Evolutionary conservation across 2,113 vertebrate genomes (phyloP).

Genomic region (Epinephelus lanceolatus): DNA sequence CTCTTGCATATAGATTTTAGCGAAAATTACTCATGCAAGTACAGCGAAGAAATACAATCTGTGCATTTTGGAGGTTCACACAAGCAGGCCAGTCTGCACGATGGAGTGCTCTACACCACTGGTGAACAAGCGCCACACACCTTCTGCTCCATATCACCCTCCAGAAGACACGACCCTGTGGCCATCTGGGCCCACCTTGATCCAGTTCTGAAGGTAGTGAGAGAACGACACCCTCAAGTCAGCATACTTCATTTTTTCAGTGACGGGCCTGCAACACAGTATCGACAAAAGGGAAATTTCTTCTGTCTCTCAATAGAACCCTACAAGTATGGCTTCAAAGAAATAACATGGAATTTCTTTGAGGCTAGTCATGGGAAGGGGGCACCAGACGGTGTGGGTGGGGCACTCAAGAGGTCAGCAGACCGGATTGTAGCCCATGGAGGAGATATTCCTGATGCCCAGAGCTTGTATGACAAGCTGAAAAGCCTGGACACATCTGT

Average conservation of each 20-base stretch:
- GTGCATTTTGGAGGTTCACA: slow-evolving; percentile 52
- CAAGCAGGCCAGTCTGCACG: slow-evolving; percentile 45
- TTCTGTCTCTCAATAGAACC: slow-evolving; percentile 42
- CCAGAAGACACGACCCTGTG: slow-evolving; percentile 29
- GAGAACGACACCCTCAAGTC: slow-evolving; percentile 7
- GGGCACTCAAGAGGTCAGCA: slow-evolving; percentile 23
- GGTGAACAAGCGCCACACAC: slow-evolving; percentile 19
- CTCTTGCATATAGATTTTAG: slow-evolving; percentile 13
- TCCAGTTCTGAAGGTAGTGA: slow-evolving; percentile 19
- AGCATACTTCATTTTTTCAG: slow-evolving; percentile 22
- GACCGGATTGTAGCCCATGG: not conserved
- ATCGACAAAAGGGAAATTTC: slow-evolving; percentile 29
- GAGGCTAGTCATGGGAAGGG: slow-evolving; percentile 11
- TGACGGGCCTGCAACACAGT: slow-evolving; percentile 15
- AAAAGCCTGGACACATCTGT: too few relatives aligned
- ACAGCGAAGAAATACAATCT: slow-evolving; percentile 33
- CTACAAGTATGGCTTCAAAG: slow-evolving; percentile 47
- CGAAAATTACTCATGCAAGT: slow-evolving; percentile 27
- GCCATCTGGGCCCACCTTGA: slow-evolving; percentile 60
- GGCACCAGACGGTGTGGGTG: slow-evolving; percentile 21
- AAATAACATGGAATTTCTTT: slow-evolving; percentile 49
- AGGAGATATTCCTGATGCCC: too few relatives aligned
- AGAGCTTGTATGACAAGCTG: too few relatives aligned
- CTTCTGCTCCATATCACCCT: slow-evolving; percentile 54
- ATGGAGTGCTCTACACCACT: slow-evolving; percentile 41